These are phyloP conservation scores for Pristiophorus japonicus DNA, from an alignment of 2,113 vertebrate species.

Conservation along the genomic window DNA sequence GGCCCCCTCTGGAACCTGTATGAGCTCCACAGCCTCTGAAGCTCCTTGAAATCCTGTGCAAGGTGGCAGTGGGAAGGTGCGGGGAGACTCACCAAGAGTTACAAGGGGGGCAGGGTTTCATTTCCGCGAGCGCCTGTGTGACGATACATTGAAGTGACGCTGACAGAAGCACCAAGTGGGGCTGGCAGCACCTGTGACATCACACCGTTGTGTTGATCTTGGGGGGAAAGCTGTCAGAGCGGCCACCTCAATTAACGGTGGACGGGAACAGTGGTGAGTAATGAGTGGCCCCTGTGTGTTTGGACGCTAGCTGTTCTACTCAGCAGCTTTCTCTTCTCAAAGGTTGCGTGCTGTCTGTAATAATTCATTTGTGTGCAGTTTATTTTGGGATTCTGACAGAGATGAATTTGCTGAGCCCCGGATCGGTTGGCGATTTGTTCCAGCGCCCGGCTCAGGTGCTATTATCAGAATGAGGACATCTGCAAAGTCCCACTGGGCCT, in stretches of 20 bases:
- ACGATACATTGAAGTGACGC: neutral
- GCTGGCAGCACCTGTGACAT: neutral
- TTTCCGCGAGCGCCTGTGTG: neutral
- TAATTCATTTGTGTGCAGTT: neutral
- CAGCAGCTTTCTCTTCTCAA: neutral
- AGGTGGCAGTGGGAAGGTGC: neutral
- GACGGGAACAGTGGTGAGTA: neutral
- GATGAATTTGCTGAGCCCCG: slow-evolving; percentile 1
- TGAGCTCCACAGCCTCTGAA: neutral
- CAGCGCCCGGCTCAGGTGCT: slow-evolving; percentile 9
- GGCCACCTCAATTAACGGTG: neutral
- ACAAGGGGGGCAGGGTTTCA: neutral
- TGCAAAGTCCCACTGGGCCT: neutral
- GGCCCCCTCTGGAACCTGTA: neutral
- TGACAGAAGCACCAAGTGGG: neutral
- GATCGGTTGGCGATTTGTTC: neutral
- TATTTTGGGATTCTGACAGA: slow-evolving; percentile 30
- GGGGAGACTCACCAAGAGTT: neutral
- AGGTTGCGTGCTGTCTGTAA: neutral
- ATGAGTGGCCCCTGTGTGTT: neutral
- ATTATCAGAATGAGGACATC: slow-evolving; percentile 30
- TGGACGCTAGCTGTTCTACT: neutral
- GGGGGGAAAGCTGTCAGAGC: neutral
- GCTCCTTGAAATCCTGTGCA: neutral
- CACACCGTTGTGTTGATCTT: neutral